Base-by-base conservation (phyloP, 2,888 invertebrate genomes). In the Macrophya alboannulata region DNA sequence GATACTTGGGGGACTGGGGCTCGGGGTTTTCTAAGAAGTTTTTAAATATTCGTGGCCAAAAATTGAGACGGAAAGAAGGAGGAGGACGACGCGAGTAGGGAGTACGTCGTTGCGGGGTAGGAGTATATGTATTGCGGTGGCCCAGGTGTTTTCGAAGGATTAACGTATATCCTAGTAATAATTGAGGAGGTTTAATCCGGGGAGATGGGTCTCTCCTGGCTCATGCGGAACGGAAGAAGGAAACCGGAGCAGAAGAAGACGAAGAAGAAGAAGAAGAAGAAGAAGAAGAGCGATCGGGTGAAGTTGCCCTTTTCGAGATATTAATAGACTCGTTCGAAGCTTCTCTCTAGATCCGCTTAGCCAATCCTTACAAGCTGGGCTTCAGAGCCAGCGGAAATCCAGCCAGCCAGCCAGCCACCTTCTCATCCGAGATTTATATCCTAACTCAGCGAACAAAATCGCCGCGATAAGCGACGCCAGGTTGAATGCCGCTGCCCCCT, bases 371-470 rank as follows among this genome's bases (percentile, higher is more conserved):
- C 77, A 55, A 77, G 51, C 48, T 17, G 25, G 77, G 45, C n/a
- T 74, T 59, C 25, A n/a, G 45, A 79, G 31, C 79, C 31, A 59
- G 21, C 31, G 77, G 77, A 77, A 77, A 51, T 77, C 51, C 55
- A 77, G n/a, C 10, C 48, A n/a, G 45, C 9, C 40, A 71, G 17
- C 71, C 71, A 76, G 45, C 21, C 37, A 8, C 43, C 81, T 81
- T 62, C 81, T 81, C 81, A 62, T 81, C 62, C 81, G 59, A 81
- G 81, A 81, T 81, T 81, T 81, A 81, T 81, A 81, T 81, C 81
- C 81, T 21, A 81, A 81, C 81, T 81, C 59, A 37, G 81, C 37
- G 37, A 43, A 81, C 59, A 81, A 81, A 81, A 81, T 81, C 81
- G 77, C 77, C 25, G 17, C 77, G 77, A 77, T 77, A 77, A 77